Evolutionary conservation across 2,797 vertebrate species (phyloP), one percentile per base, ranked within the genome.

Genomic region (Galago senegalensis): DNA sequence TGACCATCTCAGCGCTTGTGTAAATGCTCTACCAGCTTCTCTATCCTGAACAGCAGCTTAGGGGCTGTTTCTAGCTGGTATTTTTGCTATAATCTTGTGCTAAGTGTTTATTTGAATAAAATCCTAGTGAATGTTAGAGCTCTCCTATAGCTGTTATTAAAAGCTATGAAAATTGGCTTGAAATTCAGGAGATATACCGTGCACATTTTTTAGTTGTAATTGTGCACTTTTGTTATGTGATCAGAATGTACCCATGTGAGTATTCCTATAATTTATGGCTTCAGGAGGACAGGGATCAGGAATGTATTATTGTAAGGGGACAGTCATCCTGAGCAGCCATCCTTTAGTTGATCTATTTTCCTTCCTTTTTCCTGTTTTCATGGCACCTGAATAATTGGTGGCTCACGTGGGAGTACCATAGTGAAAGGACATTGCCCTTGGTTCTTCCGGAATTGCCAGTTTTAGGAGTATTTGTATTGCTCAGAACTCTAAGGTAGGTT

Each of bases 301-400:
- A 58, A 40, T 34, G 61, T 89, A 20, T 49, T 49, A 20, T 49
- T 49, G 8, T 58, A n/a, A 49, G 76, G 49, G 37, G 49, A 61
- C 67, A 49, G 0, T 46, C 25, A 49, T 40, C 40, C 5, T 80
- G 5, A 91, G 25, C 25, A 14, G 60, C 56, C 13, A 7, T 37
- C 56, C 17, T 79, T 46, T 63, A 13, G 14, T 34, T 8, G 1
- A 61, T 61, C 56, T 67, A 0, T 84, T 90, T 93, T 91, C 65
- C 89, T 95, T 88, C 46, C 86, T 79, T 65, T 72, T 87, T 90
- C 84, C 65, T 82, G 73, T 95, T 91, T 95, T 94, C 18, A 53
- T n/a, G 58, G 58, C 56, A 77, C 53, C 83, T 82, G 75, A 61
- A 31, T 96, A 56, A 89, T 21, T 82, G 40, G 69, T 67, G 40